Evolutionary conservation across 2,797 vertebrate species (phyloP), one percentile per base, ranked within the genome.

Genomic region (Dryobates pubescens): DNA sequence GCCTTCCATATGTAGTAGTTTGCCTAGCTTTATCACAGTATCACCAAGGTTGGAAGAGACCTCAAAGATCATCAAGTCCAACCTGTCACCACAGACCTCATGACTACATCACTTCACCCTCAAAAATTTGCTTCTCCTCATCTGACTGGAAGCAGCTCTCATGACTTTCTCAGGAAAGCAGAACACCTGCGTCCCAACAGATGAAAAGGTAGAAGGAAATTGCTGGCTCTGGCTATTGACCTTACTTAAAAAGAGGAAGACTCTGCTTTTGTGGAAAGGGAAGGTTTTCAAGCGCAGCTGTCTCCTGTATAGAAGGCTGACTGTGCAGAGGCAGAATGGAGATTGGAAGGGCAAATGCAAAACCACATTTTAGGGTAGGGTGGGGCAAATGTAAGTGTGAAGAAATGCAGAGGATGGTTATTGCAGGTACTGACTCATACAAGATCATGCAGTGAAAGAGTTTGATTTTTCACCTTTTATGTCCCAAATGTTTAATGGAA

Each of bases 401-500:
- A 89, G 75, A 96, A 90, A 80, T 69, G 27, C 7, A 73, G 62
- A 34, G 71, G 54, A 45, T 57, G 47, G 70, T 71, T 91, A 70
- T 17, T 86, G 61, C 78, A 88, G 62, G 81, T 65, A 75, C 51
- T 34, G 58, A 88, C 36, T 88, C 49, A 88, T 80, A 64, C 54
- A 79, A 43, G 15, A 43, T 17, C 41, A 43, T 43, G 41, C 17
- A 73, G 32, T 53, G 63, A 91, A 74, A 17, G 29, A 43, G 41
- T 43, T 43, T 77, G 89, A 56, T 91, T 94, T 94, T 88, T 92
- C 62, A 86, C n/a, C 62, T 87, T 85, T 90, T 90, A 80, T 53
- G 43, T 81, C 90, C 87, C 81, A 92, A 95, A 95, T 86, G 88
- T 75, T 92, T 89, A 77, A 89, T 87, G 27, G 26, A 30, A 82